Evolutionary conservation across 2,113 vertebrate species (phyloP).

Genomic region (Saccopteryx leptura): DNA sequence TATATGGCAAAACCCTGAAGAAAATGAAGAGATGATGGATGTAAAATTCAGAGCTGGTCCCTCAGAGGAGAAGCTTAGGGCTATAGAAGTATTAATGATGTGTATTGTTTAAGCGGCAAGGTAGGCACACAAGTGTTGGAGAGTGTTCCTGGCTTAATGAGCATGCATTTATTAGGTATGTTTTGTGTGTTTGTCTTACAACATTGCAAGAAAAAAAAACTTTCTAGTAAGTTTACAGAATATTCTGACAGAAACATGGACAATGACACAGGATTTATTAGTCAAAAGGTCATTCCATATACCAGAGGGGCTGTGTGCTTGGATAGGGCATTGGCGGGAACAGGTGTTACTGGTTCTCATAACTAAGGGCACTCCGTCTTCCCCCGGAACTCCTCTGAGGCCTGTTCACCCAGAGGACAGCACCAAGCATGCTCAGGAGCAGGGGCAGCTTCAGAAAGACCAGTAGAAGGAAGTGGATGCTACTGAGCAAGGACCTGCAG

Average conservation of each 20-base stretch:
- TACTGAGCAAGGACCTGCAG: conserved; percentile 18
- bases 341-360: not conserved
- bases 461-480: not conserved
- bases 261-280: not conserved
- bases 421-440: conserved; percentile 47
- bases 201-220: not conserved
- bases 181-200: not conserved
- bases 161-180: not conserved
- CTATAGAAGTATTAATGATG: too few relatives aligned
- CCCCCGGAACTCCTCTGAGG: not conserved
- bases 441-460: conserved; percentile 58
- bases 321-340: rapidly evolving
- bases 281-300: not conserved
- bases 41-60: not conserved
- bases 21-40: not conserved
- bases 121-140: not conserved
- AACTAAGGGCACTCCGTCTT: rapidly evolving
- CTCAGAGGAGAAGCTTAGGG: too few relatives aligned
- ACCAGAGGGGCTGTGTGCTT: not conserved
- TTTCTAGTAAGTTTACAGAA: not conserved
- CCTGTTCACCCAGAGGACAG: conserved; percentile 50
- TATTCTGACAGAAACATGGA: not conserved
- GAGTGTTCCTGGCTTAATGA: not conserved
- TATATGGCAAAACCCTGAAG: not conserved
- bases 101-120: not conserved